Percentiles rank a stretch among this genome's conserved stretches.
Evolutionary conservation across 2,797 vertebrate species (phyloP).

Genomic region (Threskiornis aethiopicus): DNA sequence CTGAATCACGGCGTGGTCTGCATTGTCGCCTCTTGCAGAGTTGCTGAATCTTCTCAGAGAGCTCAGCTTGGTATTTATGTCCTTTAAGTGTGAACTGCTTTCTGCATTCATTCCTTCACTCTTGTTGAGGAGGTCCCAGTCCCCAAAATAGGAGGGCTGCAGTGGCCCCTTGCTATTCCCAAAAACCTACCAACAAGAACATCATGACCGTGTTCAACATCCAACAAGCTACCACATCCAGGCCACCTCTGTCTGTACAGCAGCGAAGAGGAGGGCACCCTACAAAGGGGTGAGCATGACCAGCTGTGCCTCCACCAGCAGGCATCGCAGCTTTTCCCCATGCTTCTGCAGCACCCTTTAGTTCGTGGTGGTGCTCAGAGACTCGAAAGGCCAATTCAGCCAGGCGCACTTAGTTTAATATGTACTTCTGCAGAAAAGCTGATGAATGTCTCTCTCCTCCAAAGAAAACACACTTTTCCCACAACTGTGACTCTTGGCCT

Average conservation of each 20-base stretch:
- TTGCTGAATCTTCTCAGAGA: neutral
- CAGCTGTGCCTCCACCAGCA: neutral
- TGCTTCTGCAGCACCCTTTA: neutral
- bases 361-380: rapidly evolving
- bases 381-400: neutral
- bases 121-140: neutral
- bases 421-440: neutral
- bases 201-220: no score
- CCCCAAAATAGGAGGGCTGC: neutral
- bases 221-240: neutral
- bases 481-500: neutral
- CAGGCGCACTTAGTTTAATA: neutral
- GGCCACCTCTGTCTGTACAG: rapidly evolving
- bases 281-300: neutral
- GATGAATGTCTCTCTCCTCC: neutral
- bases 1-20: neutral
- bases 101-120: neutral
- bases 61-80: neutral
- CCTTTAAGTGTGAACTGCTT: neutral
- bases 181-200: neutral
- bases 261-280: neutral
- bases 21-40: neutral
- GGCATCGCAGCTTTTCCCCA: neutral
- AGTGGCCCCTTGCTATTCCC: neutral
- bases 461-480: neutral